Percentiles rank a stretch among this genome's conserved stretches.
These are phyloP conservation scores for Alethe castanea DNA, from an alignment of 2,113 vertebrate genomes.

Conservation along the genomic window DNA sequence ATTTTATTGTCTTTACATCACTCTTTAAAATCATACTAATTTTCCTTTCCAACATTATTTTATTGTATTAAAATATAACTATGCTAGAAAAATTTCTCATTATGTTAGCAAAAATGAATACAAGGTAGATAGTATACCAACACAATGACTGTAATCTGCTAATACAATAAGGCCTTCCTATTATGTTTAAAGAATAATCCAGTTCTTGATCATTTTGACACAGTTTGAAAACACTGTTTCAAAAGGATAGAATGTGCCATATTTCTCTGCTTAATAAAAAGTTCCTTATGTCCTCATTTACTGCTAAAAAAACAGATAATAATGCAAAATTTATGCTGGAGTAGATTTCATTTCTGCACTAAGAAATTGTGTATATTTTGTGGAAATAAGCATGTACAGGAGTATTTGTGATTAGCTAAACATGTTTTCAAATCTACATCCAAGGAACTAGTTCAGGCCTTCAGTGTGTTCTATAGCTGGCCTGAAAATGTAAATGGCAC, in stretches of 20 bases:
- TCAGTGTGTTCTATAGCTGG: accelerated
- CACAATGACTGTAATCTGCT: slow-evolving; percentile 62
- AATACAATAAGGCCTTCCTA: slow-evolving; percentile 45
- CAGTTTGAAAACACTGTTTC: slow-evolving; percentile 13
- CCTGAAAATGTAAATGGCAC: background rate
- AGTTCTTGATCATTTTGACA: slow-evolving; percentile 35
- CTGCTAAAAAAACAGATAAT: background rate
- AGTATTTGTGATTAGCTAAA: background rate
- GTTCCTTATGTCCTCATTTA: background rate
- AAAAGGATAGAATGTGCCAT: background rate
- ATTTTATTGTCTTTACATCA: slow-evolving; percentile 54
- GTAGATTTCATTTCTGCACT: background rate
- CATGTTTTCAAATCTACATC: background rate
- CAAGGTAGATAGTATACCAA: slow-evolving; percentile 56
- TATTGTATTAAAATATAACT: slow-evolving; percentile 34
- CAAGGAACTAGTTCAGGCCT: background rate
- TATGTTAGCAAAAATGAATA: slow-evolving; percentile 56
- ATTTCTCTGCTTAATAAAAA: background rate
- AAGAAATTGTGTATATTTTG: background rate
- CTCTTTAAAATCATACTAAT: slow-evolving; percentile 37
- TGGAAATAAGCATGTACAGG: background rate
- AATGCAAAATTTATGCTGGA: background rate
- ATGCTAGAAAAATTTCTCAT: slow-evolving; percentile 45
- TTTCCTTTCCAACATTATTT: slow-evolving; percentile 18
- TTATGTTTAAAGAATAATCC: slow-evolving; percentile 25